These are phyloP conservation scores for Polymixis flavicincta DNA, from an alignment of 2,888 invertebrate species.

Conservation along the genomic window DNA sequence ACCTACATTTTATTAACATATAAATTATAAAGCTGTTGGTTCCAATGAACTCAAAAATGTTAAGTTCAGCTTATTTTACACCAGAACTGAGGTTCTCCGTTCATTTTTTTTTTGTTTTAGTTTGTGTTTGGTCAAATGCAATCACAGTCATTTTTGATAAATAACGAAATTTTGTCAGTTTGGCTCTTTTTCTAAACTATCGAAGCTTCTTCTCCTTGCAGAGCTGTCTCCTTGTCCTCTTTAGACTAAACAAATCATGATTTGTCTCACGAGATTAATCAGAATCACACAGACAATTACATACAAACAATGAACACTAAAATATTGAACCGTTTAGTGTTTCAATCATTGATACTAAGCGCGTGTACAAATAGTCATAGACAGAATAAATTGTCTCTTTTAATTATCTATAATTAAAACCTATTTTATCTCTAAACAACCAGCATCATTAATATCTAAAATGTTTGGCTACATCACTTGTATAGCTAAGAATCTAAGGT, in stretches of 20 bases:
- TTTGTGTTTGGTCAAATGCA: not conserved
- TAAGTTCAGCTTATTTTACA: not conserved
- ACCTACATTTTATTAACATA: not conserved
- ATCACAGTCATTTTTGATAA: no score
- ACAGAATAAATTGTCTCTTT: conserved; percentile 33
- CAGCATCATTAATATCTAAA: conserved; percentile 51
- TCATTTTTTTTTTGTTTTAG: not conserved
- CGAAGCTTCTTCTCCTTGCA: not conserved
- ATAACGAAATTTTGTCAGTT: not conserved
- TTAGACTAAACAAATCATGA: conserved; percentile 30
- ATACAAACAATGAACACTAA: conserved; percentile 36
- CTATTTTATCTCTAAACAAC: conserved; percentile 31
- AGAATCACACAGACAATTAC: conserved; percentile 37
- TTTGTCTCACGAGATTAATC: conserved; percentile 37
- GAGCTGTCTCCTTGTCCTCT: conserved; percentile 29
- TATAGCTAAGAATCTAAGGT: conserved; percentile 40
- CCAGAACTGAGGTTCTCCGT: not conserved
- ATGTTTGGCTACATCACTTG: conserved; percentile 55
- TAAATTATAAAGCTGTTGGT: not conserved
- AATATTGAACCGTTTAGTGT: conserved; percentile 30
- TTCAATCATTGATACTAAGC: conserved; percentile 16
- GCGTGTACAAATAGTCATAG: conserved; percentile 34
- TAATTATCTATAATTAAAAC: conserved; percentile 37
- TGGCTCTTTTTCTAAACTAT: not conserved
- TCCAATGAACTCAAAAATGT: not conserved